A percentile compares a stretch with the other conserved stretches of the same genome.
Conservation (phyloP, 2,888 invertebrate genomes). For the Euphydryas editha region DNA sequence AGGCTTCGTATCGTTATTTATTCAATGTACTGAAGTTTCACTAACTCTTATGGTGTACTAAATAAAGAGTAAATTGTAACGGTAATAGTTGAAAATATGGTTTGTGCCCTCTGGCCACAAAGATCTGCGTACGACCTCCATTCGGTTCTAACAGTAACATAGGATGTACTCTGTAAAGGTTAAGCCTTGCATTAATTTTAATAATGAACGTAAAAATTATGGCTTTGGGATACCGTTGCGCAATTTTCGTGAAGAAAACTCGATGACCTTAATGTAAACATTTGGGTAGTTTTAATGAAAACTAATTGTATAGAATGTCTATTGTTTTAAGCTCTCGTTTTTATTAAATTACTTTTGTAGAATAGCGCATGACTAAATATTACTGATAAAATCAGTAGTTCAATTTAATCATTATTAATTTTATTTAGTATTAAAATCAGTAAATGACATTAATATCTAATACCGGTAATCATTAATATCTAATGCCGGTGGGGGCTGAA, state of each 20-base stretch:
- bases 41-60: constrained; percentile 10
- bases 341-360: too few relatives aligned
- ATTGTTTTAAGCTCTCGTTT: too few relatives aligned
- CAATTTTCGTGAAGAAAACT: neutral
- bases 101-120: constrained; percentile 7
- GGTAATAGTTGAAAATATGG: neutral
- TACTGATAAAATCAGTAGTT: too few relatives aligned
- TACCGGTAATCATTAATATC: too few relatives aligned
- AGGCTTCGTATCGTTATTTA: constrained; percentile 68
- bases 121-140: constrained; percentile 15
- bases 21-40: constrained; percentile 38
- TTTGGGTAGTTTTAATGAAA: neutral
- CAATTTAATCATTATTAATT: too few relatives aligned
- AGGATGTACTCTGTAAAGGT: constrained; percentile 15
- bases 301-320: neutral
- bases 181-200: constrained; percentile 12
- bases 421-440: too few relatives aligned
- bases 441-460: too few relatives aligned
- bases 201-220: neutral
- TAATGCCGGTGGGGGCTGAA: too few relatives aligned
- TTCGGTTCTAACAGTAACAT: constrained; percentile 23
- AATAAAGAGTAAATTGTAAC: constrained; percentile 13
- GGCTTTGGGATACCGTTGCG: neutral
- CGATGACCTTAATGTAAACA: neutral
- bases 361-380: too few relatives aligned